Percentiles rank a stretch among this genome's conserved stretches.
Conservation (phyloP, 2,797 vertebrate genomes). For the Esox masquinongy region DNA sequence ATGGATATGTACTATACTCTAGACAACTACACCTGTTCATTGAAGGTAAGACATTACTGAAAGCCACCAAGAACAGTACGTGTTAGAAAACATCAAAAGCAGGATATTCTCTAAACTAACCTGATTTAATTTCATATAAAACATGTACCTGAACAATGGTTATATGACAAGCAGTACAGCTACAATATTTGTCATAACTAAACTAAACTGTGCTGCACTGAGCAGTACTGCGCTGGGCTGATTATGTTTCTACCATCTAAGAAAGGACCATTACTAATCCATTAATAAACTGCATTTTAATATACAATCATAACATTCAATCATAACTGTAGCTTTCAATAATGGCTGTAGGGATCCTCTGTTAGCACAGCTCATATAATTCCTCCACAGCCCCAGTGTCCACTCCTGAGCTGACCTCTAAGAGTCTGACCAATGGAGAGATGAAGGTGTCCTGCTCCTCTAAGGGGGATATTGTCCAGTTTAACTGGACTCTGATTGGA, state of each 20-base stretch:
- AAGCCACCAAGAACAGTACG: background rate
- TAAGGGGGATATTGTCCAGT: slow-evolving; percentile 7
- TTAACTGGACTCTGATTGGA: too few species aligned
- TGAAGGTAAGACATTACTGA: background rate
- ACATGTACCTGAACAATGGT: too few species aligned
- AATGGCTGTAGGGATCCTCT: background rate
- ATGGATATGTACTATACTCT: too few species aligned
- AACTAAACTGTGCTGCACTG: too few species aligned
- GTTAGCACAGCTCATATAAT: background rate
- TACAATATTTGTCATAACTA: too few species aligned
- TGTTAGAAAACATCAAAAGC: background rate
- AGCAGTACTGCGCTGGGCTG: too few species aligned
- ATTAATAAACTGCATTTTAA: background rate
- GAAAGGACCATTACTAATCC: too few species aligned
- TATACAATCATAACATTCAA: background rate
- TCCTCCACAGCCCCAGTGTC: slow-evolving; percentile 56
- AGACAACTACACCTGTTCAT: too few species aligned
- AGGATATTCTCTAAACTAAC: background rate
- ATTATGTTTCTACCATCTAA: too few species aligned
- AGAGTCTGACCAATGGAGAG: slow-evolving; percentile 55
- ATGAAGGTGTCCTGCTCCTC: slow-evolving; percentile 46
- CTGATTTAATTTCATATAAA: background rate
- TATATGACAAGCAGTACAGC: too few species aligned
- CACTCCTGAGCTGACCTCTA: slow-evolving; percentile 27
- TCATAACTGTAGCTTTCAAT: background rate